Percentiles rank a stretch among this genome's conserved stretches.
Conservation (phyloP, 2,113 vertebrate genomes). For the Corythaeola cristata region DNA sequence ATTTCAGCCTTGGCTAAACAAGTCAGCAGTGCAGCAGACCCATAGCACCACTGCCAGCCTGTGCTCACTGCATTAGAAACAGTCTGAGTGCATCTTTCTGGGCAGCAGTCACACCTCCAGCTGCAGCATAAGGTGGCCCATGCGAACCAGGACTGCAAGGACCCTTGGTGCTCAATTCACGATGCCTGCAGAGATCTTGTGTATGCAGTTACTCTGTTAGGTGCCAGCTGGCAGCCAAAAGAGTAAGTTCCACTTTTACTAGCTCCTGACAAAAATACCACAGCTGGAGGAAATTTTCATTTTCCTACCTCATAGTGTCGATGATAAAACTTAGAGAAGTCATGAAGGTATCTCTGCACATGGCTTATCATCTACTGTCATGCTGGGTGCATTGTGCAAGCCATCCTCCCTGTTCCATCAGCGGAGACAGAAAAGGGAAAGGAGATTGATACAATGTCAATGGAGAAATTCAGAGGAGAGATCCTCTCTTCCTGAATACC, state of each 20-base stretch:
- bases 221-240: not conserved
- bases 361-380: not conserved
- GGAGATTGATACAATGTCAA: not conserved
- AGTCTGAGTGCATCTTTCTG: not conserved
- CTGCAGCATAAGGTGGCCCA: not conserved
- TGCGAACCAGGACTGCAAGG: rapidly evolving
- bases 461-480: not conserved
- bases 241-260: not conserved
- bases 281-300: not conserved
- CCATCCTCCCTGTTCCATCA: not conserved
- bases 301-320: not conserved
- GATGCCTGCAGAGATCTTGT: not conserved
- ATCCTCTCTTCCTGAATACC: not conserved
- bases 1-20: not conserved
- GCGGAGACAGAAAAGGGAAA: not conserved
- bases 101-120: not conserved
- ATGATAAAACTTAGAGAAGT: not conserved
- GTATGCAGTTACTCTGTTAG: not conserved
- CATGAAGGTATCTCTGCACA: not conserved
- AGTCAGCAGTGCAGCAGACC: not conserved
- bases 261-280: not conserved
- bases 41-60: not conserved
- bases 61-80: not conserved
- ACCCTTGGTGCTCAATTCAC: not conserved
- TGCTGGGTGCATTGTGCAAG: not conserved